phyloP scores from a whole-genome alignment of 2,888 invertebrate species.

The Cephalotes varians region DNA sequence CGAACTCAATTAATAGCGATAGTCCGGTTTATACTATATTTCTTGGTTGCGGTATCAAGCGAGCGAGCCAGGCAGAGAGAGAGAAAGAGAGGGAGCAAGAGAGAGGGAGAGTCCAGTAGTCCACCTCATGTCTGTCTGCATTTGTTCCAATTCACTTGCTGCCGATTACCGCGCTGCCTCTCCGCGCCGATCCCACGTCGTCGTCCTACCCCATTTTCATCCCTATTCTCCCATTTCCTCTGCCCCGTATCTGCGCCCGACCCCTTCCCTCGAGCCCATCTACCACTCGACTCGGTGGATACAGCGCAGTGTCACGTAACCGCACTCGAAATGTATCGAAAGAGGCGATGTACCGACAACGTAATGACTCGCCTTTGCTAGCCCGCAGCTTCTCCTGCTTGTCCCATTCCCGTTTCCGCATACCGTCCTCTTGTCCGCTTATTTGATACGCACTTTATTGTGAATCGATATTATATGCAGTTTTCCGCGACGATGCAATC shows the following conservation, averaged over 20 bases:
- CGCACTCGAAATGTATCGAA: conserved; percentile 74
- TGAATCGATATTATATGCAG: conserved; percentile 53
- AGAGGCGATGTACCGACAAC: conserved; percentile 60
- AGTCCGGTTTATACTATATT: conserved; percentile 74
- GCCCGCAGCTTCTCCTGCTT: conserved; percentile 42
- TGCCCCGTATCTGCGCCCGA: conserved; percentile 39
- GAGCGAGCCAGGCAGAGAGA: conserved; percentile 19
- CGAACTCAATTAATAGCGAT: conserved; percentile 77
- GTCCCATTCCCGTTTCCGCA: conserved; percentile 22
- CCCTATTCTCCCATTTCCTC: conserved; percentile 75
- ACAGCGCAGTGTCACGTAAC: conserved; percentile 77
- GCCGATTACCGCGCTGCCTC: conserved; percentile 81
- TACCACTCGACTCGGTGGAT: conserved; percentile 58
- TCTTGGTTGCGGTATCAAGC: conserved; percentile 75
- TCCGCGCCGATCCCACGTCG: conserved; percentile 66
- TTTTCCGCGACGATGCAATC: conserved; percentile 1
- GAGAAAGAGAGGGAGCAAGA: background rate
- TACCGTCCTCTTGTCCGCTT: background rate
- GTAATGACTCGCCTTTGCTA: conserved; percentile 63
- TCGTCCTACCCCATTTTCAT: conserved; percentile 73
- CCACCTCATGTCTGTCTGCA: conserved; percentile 80
- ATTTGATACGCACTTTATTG: conserved; percentile 26
- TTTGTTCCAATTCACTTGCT: conserved; percentile 83
- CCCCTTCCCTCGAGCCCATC: conserved; percentile 34
- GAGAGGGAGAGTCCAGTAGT: conserved; percentile 58